These are phyloP conservation scores for Drusus annulatus DNA, from an alignment of 1,140 invertebrate species.

Conservation along the genomic window DNA sequence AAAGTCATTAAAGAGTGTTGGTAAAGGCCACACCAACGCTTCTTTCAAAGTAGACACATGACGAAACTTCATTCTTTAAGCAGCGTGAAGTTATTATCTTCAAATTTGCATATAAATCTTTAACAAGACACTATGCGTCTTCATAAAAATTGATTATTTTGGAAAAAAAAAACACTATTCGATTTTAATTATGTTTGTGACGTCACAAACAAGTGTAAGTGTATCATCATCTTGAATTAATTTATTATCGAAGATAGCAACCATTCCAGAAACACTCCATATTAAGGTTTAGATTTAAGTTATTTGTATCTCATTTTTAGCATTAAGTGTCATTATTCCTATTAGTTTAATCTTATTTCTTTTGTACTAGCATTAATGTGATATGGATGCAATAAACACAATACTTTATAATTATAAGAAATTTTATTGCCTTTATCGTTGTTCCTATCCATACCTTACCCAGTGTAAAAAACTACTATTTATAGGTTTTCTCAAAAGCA, in stretches of 20 bases:
- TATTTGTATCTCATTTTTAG: constrained; percentile 35
- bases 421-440: too few species aligned
- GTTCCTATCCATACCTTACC: too few species aligned
- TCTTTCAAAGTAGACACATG: neutral
- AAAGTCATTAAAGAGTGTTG: neutral
- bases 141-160: neutral
- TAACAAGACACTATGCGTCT: neutral
- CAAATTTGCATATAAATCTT: constrained; percentile 24
- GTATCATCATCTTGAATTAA: constrained; percentile 21
- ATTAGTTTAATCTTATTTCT: constrained; percentile 46
- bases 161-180: neutral
- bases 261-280: constrained; percentile 1
- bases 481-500: too few species aligned
- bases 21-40: constrained; percentile 4
- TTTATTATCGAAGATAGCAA: constrained; percentile 26
- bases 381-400: constrained; percentile 46
- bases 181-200: too few species aligned
- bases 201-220: too few species aligned
- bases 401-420: neutral
- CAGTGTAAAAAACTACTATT: too few species aligned
- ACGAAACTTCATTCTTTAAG: neutral
- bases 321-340: constrained; percentile 50
- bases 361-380: constrained; percentile 46
- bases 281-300: constrained; percentile 21
- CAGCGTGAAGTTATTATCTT: neutral